Evolutionary conservation across 1,140 invertebrate species (phyloP).

Genomic region (Conus ventricosus): DNA sequence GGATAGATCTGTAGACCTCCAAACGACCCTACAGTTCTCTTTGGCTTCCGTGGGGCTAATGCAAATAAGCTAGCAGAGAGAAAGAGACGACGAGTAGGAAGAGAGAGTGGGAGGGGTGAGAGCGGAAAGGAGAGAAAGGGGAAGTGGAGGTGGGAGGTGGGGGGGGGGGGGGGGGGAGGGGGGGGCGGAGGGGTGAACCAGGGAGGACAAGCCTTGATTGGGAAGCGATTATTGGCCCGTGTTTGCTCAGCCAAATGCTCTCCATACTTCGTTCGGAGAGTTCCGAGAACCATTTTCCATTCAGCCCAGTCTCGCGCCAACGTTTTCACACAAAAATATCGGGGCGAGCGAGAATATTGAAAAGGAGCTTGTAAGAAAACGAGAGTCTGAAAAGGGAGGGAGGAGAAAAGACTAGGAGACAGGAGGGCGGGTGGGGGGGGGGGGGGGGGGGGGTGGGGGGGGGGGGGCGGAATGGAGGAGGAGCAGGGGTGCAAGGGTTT

Average conservation of each 20-base stretch:
- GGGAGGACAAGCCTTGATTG: constrained; percentile 1
- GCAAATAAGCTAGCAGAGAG: background rate
- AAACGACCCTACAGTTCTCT: background rate
- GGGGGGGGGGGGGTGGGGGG: background rate
- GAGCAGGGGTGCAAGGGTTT: no score
- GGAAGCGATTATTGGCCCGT: constrained; percentile 8
- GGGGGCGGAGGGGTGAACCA: background rate
- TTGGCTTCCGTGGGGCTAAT: background rate
- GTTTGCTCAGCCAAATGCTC: constrained; percentile 6
- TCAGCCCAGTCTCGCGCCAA: background rate
- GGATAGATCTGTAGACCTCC: background rate
- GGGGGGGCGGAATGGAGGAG: no score
- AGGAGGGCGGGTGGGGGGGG: background rate
- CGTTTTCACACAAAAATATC: constrained; percentile 15
- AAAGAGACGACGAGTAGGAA: background rate
- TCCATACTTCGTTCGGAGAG: constrained; percentile 13
- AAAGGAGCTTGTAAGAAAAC: constrained; percentile 10
- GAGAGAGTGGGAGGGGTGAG: background rate
- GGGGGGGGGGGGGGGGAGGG: background rate
- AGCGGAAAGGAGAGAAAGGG: background rate
- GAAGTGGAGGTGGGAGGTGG: background rate
- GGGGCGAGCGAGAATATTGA: constrained; percentile 7
- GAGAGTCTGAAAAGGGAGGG: background rate
- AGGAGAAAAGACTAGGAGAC: background rate
- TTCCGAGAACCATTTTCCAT: background rate